phyloP scores from a whole-genome alignment of 2,113 vertebrate genomes.

The Onychostruthus taczanowskii region DNA sequence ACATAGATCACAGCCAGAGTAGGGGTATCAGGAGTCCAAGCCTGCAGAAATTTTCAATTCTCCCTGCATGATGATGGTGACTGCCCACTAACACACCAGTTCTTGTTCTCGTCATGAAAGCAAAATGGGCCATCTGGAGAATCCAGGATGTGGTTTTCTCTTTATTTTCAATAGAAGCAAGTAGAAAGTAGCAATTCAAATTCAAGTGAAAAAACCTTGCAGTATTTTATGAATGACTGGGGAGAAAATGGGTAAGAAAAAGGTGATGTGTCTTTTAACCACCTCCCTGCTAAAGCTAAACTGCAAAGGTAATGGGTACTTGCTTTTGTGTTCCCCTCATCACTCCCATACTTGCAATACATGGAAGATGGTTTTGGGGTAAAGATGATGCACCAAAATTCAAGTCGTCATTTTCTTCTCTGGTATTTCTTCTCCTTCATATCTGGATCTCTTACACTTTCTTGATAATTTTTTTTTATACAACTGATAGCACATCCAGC shows the following conservation, averaged over 20 bases:
- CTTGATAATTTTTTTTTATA: background rate
- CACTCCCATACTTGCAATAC: background rate
- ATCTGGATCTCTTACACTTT: background rate
- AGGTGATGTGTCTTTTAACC: background rate
- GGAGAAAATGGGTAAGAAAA: background rate
- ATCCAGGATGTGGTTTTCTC: background rate
- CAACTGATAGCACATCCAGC: background rate
- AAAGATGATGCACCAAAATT: background rate
- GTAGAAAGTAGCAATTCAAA: background rate
- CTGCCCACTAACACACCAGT: background rate
- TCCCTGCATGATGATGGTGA: accelerated
- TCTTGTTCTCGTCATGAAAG: background rate
- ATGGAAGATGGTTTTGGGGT: background rate
- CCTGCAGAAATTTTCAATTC: background rate
- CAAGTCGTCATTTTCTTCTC: background rate
- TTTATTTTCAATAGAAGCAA: background rate
- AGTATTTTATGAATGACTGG: background rate
- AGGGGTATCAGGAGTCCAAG: background rate
- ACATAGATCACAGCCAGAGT: background rate
- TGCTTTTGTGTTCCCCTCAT: background rate
- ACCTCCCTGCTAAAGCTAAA: background rate
- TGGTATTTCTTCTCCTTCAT: background rate
- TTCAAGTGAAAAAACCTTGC: background rate
- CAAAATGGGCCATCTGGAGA: background rate
- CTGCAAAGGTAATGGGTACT: background rate